phyloP scores from a whole-genome alignment of 2,113 vertebrate species.

The Eptesicus fuscus region DNA sequence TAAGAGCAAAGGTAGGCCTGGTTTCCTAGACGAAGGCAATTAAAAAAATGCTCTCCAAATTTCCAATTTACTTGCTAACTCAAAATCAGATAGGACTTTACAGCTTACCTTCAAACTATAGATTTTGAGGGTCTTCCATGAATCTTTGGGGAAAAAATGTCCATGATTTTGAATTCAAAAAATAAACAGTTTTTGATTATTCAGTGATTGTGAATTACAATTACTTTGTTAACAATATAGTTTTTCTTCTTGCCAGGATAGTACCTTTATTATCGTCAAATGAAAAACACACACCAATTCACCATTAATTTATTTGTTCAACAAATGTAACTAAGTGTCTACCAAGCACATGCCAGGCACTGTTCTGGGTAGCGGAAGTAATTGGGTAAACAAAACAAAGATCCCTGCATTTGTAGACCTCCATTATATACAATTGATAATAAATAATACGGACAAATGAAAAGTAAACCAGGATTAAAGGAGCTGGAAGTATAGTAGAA shows the following conservation, averaged over 20 bases:
- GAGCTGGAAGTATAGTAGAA: background rate
- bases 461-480: background rate
- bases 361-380: background rate
- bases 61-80: background rate
- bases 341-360: background rate
- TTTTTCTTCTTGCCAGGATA: background rate
- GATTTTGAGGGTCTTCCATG: background rate
- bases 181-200: background rate
- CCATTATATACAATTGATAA: background rate
- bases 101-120: background rate
- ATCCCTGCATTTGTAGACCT: background rate
- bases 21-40: background rate
- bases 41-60: background rate
- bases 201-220: background rate
- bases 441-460: background rate
- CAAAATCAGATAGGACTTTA: background rate
- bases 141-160: background rate
- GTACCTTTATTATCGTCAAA: background rate
- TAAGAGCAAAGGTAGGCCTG: background rate
- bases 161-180: background rate
- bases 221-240: background rate
- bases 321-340: background rate
- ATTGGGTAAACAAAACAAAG: background rate
- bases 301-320: background rate
- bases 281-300: background rate